A percentile compares a stretch with the other conserved stretches of the same genome.
phyloP scores from a whole-genome alignment of 92 coral and sea anemone species.

The Ricordea florida region DNA sequence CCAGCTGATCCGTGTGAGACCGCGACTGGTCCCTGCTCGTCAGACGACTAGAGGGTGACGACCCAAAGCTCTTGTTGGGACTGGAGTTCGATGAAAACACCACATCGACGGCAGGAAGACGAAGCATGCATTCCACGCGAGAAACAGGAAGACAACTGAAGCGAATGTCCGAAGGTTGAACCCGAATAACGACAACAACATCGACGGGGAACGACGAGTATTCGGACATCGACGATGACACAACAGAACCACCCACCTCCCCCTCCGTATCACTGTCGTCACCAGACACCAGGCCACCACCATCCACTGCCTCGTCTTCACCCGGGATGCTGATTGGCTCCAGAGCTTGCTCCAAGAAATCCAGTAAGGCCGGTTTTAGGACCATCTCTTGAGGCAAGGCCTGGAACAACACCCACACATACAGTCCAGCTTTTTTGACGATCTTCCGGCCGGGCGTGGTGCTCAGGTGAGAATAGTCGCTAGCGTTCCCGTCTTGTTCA shows the following conservation, averaged over 20 bases:
- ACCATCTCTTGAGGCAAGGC: constrained; percentile 97
- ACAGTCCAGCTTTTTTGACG: constrained; percentile 86
- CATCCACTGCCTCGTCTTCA: constrained; percentile 63
- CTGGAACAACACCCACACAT: constrained; percentile 89
- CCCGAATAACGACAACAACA: constrained; percentile 92
- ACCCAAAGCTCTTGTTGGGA: constrained; percentile 71
- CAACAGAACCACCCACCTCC: constrained; percentile 83
- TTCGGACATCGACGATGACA: constrained; percentile 97
- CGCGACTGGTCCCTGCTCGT: constrained; percentile 40
- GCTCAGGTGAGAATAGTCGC: constrained; percentile 8
- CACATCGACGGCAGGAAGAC: constrained; percentile 91
- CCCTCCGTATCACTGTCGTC: constrained; percentile 79
- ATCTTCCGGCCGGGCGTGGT: constrained; percentile 47
- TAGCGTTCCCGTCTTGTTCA: neutral
- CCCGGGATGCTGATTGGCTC: constrained; percentile 87
- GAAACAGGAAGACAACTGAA: constrained; percentile 95
- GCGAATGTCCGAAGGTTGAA: constrained; percentile 95
- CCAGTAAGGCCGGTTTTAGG: constrained; percentile 86
- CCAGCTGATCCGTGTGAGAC: constrained; percentile 35
- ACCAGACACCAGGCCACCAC: constrained; percentile 60
- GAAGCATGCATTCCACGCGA: constrained; percentile 97
- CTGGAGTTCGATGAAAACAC: constrained; percentile 97
- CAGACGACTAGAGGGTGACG: constrained; percentile 30
- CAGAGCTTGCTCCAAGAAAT: constrained; percentile 90
- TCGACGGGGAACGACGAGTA: constrained; percentile 94